Base-by-base conservation (phyloP, 2,888 invertebrate genomes). In the Napeogenes inachia region DNA sequence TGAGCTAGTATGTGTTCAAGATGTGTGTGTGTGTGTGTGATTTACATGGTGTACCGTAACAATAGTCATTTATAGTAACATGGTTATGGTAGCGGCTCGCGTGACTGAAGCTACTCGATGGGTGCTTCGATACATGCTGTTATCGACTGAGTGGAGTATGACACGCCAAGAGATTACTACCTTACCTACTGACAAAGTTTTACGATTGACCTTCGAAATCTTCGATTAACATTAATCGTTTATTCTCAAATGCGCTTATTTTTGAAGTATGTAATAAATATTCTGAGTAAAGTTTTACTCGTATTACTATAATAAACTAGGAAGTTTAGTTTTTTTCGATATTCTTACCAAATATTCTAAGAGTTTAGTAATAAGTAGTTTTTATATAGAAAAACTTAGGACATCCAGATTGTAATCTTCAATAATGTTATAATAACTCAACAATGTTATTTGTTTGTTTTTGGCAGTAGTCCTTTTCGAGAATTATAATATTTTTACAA, bases 91-190 rank as follows among this genome's bases (percentile, higher is more conserved):
- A 46, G 46, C 57, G 46, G 45, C 68, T 83, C 70, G 84, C 86
- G 85, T 86, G 87, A 82, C 81, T 80, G 60, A 73, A 77, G 75
- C 74, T 73, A 74, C 80, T 82, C 76, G 73, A 82, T 77, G 70
- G 75, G 69, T 75, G 73, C 74, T 75, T 73, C 68, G 70, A 72
- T 73, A 71, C 75, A 73, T 74, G 78, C 76, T 78, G 75, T 74
- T 78, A 82, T 81, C 80, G 75, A 78, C 74, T 76, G 78, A 85
- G 84, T 85, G 79, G 76, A 77, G 79, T 78, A 80, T 77, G 76
- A 83, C 85, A 86, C 81, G 85, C 81, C 76, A 83, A 79, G 74
- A 78, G 76, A 75, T 80, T 81, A 80, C 73, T 76, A 71, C 65
- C 72, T 76, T 76, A 71, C 65, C 72, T 76, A 80, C 79, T 80